Evolutionary conservation across 1,140 invertebrate genomes (phyloP), one percentile per base, ranked within the genome.

Genomic region (Tyrophagus putrescentiae): DNA sequence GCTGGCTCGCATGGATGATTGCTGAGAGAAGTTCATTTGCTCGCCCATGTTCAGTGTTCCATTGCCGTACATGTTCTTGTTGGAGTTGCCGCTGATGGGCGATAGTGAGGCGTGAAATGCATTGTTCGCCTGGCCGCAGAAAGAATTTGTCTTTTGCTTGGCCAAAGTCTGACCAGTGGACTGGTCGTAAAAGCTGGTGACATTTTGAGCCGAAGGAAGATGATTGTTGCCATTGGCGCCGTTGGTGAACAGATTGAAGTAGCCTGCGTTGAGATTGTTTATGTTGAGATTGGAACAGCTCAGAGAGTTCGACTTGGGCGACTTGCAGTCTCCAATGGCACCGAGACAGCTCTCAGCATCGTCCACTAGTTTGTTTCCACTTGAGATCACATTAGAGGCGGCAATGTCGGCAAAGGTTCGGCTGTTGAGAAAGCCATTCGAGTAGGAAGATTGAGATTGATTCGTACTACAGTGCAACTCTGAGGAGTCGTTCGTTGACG

Each of bases 391-490:
- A 48, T 18, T 48, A 3, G 52, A 54, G 18, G 52, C 52, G 9
- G 52, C 52, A 54, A 54, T 54, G 27, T 54, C 52, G 25, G 52
- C 52, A 54, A 54, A 54, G n/a, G 52, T 54, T 54, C 52, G 13
- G 32, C 7, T 13, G 7, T 54, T 13, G 13, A 21, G 52, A 3
- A 18, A 2, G 13, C 27, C 13, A 54, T 54, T 31, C 31, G 4
- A 54, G 11, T 9, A n/a, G n/a, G n/a, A 54, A 23, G 52, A 54
- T 31, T 54, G n/a, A 11, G 27, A 54, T n/a, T n/a, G n/a, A n/a
- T n/a, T n/a, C n/a, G n/a, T n/a, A n/a, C n/a, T n/a, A n/a, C n/a
- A n/a, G n/a, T n/a, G n/a, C n/a, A n/a, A 39, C 36, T 13, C 13
- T 13, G 36, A 39, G 21, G 36, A 39, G 36, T 39, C 36, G 13